Evolutionary conservation across 2,113 vertebrate genomes (phyloP), one percentile per base, ranked within the genome.

Genomic region (Cavia porcellus): DNA sequence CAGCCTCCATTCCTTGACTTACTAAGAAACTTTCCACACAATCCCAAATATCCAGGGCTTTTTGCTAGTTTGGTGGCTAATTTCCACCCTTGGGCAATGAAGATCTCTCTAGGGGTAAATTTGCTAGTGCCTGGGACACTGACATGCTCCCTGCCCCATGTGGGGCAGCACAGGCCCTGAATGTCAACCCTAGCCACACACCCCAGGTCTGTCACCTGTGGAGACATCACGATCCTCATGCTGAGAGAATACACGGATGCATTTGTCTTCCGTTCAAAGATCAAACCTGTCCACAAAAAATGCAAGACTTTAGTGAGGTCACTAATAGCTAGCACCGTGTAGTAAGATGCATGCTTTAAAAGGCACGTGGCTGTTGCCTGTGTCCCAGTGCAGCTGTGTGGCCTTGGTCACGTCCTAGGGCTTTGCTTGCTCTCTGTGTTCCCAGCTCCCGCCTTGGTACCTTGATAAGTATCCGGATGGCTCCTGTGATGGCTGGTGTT

Each of bases 201-300:
- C 82, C 7, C 55, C 2, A 0, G 68, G n/a, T 72, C 8, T 94
- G 22, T 52, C 83, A n/a, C 38, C 38, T 47, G 38, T 24, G 82
- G 89, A 30, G 28, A 22, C 3, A 92, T 55, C 35, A 89, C 6
- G 61, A 45, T 61, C 52, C 8, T 66, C 55, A 55, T 79, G 55
- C 64, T 83, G 45, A 68, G n/a, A 64, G 70, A 42, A 0, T 1
- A 35, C 70, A 19, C 7, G 10, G 38, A 93, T 45, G 45, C 0
- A 0, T 35, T 32, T 72, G 7, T 42, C 80, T n/a, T 9, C 12
- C 62, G 0, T 0, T 90, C 81, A 82, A 45, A 42, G 90, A 80
- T 42, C 22, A 80, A 91, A 30, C 75, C 0, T 90, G 42, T 42
- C 45, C 38, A 87, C 4, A n/a, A 32, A 86, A 66, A 79, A 25